phyloP scores from a whole-genome alignment of 2,888 invertebrate species.

The Clivina fossor region DNA sequence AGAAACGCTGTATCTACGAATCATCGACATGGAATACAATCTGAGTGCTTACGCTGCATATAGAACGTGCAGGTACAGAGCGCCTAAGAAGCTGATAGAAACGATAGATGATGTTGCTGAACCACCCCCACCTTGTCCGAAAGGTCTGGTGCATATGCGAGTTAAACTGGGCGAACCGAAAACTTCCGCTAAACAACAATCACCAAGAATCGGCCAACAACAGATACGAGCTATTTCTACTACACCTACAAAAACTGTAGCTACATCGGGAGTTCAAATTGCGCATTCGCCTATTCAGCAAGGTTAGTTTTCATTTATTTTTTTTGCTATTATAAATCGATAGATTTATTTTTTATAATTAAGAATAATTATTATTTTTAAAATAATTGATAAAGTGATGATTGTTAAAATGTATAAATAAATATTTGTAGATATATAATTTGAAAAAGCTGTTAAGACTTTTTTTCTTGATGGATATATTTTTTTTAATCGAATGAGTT shows the following conservation, averaged over 20 bases:
- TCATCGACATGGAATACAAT: constrained; percentile 67
- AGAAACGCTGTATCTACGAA: constrained; percentile 63
- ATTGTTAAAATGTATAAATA: too few species aligned
- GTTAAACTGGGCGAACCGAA: constrained; percentile 53
- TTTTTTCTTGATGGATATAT: too few species aligned
- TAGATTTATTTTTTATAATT: too few species aligned
- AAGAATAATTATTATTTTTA: too few species aligned
- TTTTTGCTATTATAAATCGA: too few species aligned
- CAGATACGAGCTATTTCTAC: constrained; percentile 8
- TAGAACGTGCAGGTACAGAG: constrained; percentile 73
- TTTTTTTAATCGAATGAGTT: too few species aligned
- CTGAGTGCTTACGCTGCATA: constrained; percentile 83
- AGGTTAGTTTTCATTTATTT: too few species aligned
- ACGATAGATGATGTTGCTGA: constrained; percentile 64
- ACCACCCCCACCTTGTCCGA: constrained; percentile 64
- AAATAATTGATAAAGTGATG: too few species aligned
- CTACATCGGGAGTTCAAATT: constrained; percentile 11
- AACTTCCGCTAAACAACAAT: constrained; percentile 16
- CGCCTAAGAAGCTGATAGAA: constrained; percentile 70
- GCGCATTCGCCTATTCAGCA: constrained; percentile 15
- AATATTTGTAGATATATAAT: too few species aligned
- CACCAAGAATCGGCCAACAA: constrained; percentile 4
- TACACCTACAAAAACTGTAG: constrained; percentile 7
- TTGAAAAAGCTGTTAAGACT: too few species aligned
- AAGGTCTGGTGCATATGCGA: constrained; percentile 66